Evolutionary conservation across 2,113 vertebrate genomes (phyloP).

Genomic region (Saccopteryx leptura): DNA sequence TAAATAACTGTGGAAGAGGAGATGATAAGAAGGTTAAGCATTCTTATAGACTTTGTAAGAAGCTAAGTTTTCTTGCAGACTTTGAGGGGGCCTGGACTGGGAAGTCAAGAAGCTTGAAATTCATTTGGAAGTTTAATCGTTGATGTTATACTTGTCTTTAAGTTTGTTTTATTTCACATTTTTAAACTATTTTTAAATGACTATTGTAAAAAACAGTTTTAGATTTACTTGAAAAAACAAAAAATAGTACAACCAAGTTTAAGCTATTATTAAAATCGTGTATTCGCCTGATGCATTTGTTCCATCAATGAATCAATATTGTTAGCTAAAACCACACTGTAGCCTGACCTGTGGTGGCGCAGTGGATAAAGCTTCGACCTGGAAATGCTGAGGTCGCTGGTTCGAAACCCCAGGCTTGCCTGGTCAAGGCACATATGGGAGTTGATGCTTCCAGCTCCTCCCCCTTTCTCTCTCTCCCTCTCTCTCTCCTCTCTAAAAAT

Average conservation of each 20-base stretch:
- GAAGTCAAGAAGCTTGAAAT: not conserved
- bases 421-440: too few relatives aligned
- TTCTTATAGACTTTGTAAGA: not conserved
- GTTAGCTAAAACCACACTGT: not conserved
- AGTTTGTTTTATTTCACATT: not conserved
- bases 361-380: too few relatives aligned
- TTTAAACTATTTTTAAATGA: not conserved
- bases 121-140: not conserved
- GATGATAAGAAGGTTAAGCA: not conserved
- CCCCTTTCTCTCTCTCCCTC: too few relatives aligned
- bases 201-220: not conserved
- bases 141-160: not conserved
- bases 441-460: too few relatives aligned
- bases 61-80: not conserved
- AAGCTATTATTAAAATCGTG: not conserved
- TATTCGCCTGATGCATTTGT: not conserved
- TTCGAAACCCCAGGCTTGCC: too few relatives aligned
- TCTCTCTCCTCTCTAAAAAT: too few relatives aligned
- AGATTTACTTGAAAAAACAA: not conserved
- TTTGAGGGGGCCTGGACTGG: not conserved
- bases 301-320: not conserved
- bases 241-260: not conserved
- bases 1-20: not conserved
- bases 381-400: too few relatives aligned
- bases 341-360: too few relatives aligned